Conservation (phyloP, 2,113 vertebrate species). For the Rhea americana region DNA sequence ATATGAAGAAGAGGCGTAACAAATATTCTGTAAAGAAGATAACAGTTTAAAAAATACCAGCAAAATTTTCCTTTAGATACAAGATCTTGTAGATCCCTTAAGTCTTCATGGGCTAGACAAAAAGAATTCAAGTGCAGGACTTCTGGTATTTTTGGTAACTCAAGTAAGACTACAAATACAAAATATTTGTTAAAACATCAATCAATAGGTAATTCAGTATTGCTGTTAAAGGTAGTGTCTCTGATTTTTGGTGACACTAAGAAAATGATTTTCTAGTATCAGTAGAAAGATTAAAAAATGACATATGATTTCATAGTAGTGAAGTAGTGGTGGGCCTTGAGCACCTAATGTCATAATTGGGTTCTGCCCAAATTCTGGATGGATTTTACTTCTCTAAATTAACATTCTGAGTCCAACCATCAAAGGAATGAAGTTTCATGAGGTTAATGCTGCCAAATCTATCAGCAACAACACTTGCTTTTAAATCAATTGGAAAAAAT, state of each 20-base stretch:
- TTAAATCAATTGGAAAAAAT: neutral
- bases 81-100: neutral
- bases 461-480: neutral
- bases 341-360: neutral
- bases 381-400: neutral
- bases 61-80: fast-evolving
- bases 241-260: neutral
- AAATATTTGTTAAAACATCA: neutral
- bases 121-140: neutral
- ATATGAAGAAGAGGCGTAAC: neutral
- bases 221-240: neutral
- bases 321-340: neutral
- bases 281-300: neutral
- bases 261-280: neutral
- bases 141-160: neutral
- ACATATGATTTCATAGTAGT: neutral
- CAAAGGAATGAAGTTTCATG: neutral
- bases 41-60: neutral
- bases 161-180: neutral
- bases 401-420: neutral
- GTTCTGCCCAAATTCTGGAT: neutral
- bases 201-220: neutral
- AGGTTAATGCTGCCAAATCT: neutral
- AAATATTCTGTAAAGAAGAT: neutral
- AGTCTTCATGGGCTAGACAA: neutral